Evolutionary conservation across 2,888 invertebrate species (phyloP), one percentile per base, ranked within the genome.

Genomic region (Lasioglossum oenotherae): DNA sequence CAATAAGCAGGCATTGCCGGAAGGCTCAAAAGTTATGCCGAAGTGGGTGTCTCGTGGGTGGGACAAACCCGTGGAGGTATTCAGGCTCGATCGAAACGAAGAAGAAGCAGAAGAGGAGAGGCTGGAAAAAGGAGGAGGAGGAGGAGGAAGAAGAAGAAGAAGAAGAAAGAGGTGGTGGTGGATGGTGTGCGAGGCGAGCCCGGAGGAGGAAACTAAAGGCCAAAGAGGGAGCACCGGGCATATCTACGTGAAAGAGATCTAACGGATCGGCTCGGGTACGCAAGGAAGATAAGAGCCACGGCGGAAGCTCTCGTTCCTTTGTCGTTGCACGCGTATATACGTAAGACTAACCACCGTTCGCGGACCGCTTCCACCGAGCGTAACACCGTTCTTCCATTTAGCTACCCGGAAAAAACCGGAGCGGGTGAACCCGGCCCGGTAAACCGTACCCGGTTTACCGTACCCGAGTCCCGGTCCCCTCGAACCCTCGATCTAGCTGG

Each of bases 321-420:
- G 93, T 93, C 92, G 90, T 89, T 89, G 86, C 87, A 84, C 84
- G 67, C 84, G 88, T 87, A 85, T 78, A 89, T 88, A 90, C 89
- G 91, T 89, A 89, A 91, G 92, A 88, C 87, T 82, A 89, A 93
- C 89, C 90, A 85, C 88, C 81, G 89, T 87, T 89, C 87, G 86
- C 88, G 82, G 89, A 85, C 88, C 85, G 91, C 86, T 89, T 90
- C 86, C 92, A 87, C 76, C 81, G 87, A 84, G 80, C 83, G 88
- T 87, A 91, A 94, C 94, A 94, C 87, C 92, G 93, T 94, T 94
- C 94, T 94, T 94, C 94, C 94, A 94, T 94, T 94, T 94, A 94
- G 93, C 93, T 91, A 92, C 90, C 92, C 91, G 89, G 91, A 91
- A 93, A 93, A 92, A 92, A 91, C 53, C 80, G 85, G 79, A 67